These are phyloP conservation scores for Cisticola juncidis DNA, from an alignment of 2,113 vertebrate species.

Conservation along the genomic window DNA sequence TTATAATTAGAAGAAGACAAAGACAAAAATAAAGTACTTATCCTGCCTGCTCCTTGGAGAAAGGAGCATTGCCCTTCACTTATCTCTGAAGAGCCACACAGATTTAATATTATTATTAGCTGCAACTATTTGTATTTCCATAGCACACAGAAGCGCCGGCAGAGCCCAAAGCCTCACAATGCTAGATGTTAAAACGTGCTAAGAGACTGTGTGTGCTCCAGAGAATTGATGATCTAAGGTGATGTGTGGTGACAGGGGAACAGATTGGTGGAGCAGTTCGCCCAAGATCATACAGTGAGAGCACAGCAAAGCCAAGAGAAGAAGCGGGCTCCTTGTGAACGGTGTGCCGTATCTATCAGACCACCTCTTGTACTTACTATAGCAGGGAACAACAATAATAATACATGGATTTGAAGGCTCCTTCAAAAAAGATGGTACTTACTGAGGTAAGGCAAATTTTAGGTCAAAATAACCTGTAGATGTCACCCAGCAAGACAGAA, in stretches of 20 bases:
- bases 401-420: not conserved
- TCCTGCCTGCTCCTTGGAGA: not conserved
- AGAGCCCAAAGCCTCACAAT: not conserved
- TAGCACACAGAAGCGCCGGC: not conserved
- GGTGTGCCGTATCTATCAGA: not conserved
- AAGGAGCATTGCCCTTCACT: slow-evolving; percentile 42
- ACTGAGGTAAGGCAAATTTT: not conserved
- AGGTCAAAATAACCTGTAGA: not conserved
- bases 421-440: not conserved
- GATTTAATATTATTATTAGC: slow-evolving; percentile 46
- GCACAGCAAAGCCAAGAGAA: slow-evolving; percentile 2
- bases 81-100: slow-evolving; percentile 25
- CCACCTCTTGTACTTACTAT: not conserved
- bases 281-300: slow-evolving; percentile 34
- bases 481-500: not conserved
- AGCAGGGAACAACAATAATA: not conserved
- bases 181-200: not conserved
- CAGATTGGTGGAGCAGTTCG: slow-evolving; percentile 18
- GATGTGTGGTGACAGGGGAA: slow-evolving; percentile 26
- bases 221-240: slow-evolving; percentile 40
- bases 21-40: slow-evolving; percentile 43
- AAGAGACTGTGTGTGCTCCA: slow-evolving; percentile 17
- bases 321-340: not conserved
- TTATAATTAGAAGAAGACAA: slow-evolving; percentile 36
- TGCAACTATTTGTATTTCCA: slow-evolving; percentile 27